These are phyloP conservation scores for Exocentrus adspersus DNA, from an alignment of 2,888 invertebrate genomes.

Conservation along the genomic window DNA sequence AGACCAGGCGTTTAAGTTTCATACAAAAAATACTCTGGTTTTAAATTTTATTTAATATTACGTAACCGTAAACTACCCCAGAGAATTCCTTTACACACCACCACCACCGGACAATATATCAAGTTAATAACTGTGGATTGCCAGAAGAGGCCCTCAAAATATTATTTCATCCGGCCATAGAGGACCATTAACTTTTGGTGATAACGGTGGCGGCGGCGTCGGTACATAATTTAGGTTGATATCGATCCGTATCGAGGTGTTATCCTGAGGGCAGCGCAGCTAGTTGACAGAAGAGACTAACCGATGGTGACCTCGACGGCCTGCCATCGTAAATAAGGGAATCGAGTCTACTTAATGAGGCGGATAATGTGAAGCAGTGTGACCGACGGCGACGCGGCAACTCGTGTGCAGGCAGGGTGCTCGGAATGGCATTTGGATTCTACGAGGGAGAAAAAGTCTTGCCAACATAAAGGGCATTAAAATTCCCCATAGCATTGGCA, in stretches of 20 bases:
- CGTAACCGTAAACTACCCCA: neutral
- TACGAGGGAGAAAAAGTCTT: too few relatives aligned
- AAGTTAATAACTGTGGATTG: constrained; percentile 45
- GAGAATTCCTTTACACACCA: constrained; percentile 1
- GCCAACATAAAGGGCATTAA: too few relatives aligned
- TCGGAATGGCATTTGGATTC: too few relatives aligned
- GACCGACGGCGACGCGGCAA: too few relatives aligned
- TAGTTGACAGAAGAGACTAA: constrained; percentile 49
- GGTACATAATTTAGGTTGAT: constrained; percentile 53
- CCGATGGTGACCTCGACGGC: constrained; percentile 45
- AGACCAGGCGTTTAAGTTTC: too few relatives aligned
- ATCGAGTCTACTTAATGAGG: constrained; percentile 51
- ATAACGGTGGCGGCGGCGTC: constrained; percentile 49
- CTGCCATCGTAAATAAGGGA: constrained; percentile 49
- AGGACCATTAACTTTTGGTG: constrained; percentile 57
- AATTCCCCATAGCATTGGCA: too few relatives aligned
- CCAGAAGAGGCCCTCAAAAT: constrained; percentile 50
- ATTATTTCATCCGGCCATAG: constrained; percentile 53
- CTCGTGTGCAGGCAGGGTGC: too few relatives aligned
- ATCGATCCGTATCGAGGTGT: constrained; percentile 50
- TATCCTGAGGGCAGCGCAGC: constrained; percentile 43
- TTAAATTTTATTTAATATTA: too few relatives aligned
- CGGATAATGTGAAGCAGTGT: constrained; percentile 44
- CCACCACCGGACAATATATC: constrained; percentile 41
- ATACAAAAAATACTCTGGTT: too few relatives aligned